These are phyloP conservation scores for Dicyrtomina minuta DNA, from an alignment of 2,888 invertebrate genomes.

Conservation along the genomic window DNA sequence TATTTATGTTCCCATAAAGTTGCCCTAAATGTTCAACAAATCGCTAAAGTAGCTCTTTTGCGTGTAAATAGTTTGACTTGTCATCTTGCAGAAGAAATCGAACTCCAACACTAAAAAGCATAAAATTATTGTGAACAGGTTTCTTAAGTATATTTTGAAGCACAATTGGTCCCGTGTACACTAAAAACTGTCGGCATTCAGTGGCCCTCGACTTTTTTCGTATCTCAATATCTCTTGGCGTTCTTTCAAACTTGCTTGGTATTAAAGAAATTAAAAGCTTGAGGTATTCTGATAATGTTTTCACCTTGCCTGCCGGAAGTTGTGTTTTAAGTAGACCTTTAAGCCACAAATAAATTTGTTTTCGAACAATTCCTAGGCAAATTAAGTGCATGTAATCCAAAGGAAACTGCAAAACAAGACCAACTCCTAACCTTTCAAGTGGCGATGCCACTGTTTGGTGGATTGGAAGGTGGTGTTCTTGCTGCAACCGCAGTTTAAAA, in stretches of 20 bases:
- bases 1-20: background rate
- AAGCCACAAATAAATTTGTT: slow-evolving; percentile 42
- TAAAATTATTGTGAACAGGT: slow-evolving; percentile 16
- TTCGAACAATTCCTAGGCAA: slow-evolving; percentile 53
- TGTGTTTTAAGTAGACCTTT: slow-evolving; percentile 13
- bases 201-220: slow-evolving; percentile 27
- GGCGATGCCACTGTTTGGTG: slow-evolving; percentile 3
- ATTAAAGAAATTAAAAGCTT: background rate
- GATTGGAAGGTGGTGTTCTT: slow-evolving; percentile 2
- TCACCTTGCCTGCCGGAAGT: background rate
- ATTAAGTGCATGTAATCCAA: slow-evolving; percentile 55
- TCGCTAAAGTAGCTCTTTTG: background rate
- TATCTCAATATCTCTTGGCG: slow-evolving; percentile 11
- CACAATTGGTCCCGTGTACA: slow-evolving; percentile 24
- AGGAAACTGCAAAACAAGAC: slow-evolving; percentile 52
- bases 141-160: slow-evolving; percentile 13
- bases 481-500: background rate
- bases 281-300: background rate
- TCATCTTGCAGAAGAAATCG: slow-evolving; percentile 1
- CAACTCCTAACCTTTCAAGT: slow-evolving; percentile 37
- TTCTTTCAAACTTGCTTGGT: slow-evolving; percentile 21
- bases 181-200: slow-evolving; percentile 31
- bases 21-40: slow-evolving; percentile 3
- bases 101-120: slow-evolving; percentile 8
- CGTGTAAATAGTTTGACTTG: background rate